Base-by-base conservation (phyloP, 2,113 vertebrate species). In the Hystrix cristata region DNA sequence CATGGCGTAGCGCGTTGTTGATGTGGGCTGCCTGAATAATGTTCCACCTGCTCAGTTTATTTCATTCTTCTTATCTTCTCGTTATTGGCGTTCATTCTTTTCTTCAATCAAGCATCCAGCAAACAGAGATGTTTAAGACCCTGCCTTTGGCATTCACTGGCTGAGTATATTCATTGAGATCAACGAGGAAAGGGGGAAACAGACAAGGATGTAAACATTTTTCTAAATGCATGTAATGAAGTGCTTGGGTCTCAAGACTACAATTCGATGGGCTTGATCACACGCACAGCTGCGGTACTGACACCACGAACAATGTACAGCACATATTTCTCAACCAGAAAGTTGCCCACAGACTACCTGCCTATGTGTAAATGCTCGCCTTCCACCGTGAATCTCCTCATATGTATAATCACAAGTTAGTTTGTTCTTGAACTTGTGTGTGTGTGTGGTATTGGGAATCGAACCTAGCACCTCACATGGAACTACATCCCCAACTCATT, bases 321-420 rank as follows among this genome's bases (percentile, higher is more conserved):
- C 60, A 53, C 3, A n/a, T 81, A 60, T 34, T 43, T 7, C 21
- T 25, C 48, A 84, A 16, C 25, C 48, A 59, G 31, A 16, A 67
- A 23, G 7, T 10, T 60, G 65, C 38, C 60, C 23, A 8, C 18
- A 69, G 59, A 46, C 2, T 7, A 4, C 25, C 9, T 55, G 15
- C 7, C 16, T 64, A 2, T 55, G n/a, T 43, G 7, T 43, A 46
- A 55, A 29, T 2, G 13, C 34, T 80, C 31, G 19, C 4, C 0
- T 65, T 8, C 13, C 10, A 19, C 0, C 23, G 19, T 0, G 0
- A 29, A 29, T 51, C 2, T 38, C 15, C 78, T 31, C 0, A 8
- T 53, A 16, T 18, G 3, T 46, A 12, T 67, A 12, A 57, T 8
- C 2, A 51, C 3, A 64, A 11, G 21, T 67, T 14, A 64, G 7